A percentile compares a stretch with the other conserved stretches of the same genome.
Evolutionary conservation across 2,888 invertebrate species (phyloP).

Genomic region (Prosapia bicincta): DNA sequence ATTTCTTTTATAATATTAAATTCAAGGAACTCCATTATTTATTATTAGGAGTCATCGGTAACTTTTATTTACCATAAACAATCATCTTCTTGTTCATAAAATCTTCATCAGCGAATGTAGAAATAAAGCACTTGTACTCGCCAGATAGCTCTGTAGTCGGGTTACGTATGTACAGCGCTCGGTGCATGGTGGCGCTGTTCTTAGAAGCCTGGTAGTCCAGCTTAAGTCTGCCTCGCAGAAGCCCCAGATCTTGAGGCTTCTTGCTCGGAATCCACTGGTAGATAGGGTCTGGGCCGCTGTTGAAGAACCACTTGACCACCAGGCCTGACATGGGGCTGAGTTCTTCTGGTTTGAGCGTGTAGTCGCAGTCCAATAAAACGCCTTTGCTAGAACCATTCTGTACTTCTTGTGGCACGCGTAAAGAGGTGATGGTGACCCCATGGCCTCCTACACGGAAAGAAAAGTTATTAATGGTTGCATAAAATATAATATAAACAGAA

Average conservation of each 20-base stretch:
- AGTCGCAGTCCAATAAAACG: constrained; percentile 68
- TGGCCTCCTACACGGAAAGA: background rate
- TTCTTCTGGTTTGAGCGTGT: constrained; percentile 56
- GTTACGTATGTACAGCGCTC: constrained; percentile 64
- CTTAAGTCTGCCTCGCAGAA: constrained; percentile 56
- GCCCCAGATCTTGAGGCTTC: constrained; percentile 61
- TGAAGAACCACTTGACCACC: constrained; percentile 73
- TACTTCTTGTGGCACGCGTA: constrained; percentile 58
- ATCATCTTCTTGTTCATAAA: constrained; percentile 61
- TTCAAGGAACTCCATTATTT: no score
- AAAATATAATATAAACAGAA: no score
- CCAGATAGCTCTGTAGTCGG: constrained; percentile 68
- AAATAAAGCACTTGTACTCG: constrained; percentile 69
- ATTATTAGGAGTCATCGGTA: no score
- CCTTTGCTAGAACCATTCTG: constrained; percentile 56
- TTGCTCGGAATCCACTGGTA: constrained; percentile 76
- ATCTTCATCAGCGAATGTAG: constrained; percentile 65
- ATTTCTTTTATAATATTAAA: no score
- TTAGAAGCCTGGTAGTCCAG: constrained; percentile 59
- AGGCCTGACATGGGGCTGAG: constrained; percentile 54
- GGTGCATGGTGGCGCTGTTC: constrained; percentile 64
- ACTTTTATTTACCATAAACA: constrained; percentile 65
- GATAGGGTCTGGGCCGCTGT: constrained; percentile 61
- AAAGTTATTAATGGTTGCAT: no score
- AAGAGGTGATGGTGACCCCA: constrained; percentile 49